Evolutionary conservation across 2,888 invertebrate species (phyloP), one percentile per base, ranked within the genome.

Genomic region (Brassicogethes aeneus): DNA sequence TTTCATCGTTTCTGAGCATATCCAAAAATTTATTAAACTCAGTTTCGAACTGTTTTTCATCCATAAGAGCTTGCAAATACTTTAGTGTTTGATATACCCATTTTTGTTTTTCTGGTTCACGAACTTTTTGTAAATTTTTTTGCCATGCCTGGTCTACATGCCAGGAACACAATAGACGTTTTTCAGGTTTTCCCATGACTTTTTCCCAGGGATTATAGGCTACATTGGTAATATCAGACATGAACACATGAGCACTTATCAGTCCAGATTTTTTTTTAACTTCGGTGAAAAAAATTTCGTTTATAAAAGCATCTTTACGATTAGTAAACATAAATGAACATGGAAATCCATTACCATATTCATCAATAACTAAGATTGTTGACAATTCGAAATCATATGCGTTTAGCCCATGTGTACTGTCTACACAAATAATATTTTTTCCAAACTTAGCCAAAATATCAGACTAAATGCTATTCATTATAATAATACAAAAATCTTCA

Each of bases 261-360:
- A 3, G 7, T 5, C 16, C 36, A 3, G 15, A 12, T 16, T 36
- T 15, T 10, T 12, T 12, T 36, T 16, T 15, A 36, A 36, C 15
- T 15, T 36, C 15, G 16, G 5, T 7, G 14, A 36, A 36, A 15
- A 36, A 36, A 7, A 36, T 15, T 15, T 36, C 14, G 15, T 14
- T 8, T 15, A 35, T 35, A 15, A 8, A 35, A 3, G 33, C 36
- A 16, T 43, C 42, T 14, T 15, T 17, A 12, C 42, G 32, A 17
- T 47, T 47, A 5, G 23, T 23, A 35, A 47, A 23, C 16, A 45
- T 13, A 29, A 31, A 38, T 5, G 40, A 35, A 14, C 14, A 17
- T 3, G 44, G 42, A 17, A 42, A 36, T 12, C 40, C 42, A 32
- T 47, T 29, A 3, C 42, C 15, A 16, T 42, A 38, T n/a, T 47